phyloP scores from a whole-genome alignment of 2,888 invertebrate species.

The Xestia rhomboidea region DNA sequence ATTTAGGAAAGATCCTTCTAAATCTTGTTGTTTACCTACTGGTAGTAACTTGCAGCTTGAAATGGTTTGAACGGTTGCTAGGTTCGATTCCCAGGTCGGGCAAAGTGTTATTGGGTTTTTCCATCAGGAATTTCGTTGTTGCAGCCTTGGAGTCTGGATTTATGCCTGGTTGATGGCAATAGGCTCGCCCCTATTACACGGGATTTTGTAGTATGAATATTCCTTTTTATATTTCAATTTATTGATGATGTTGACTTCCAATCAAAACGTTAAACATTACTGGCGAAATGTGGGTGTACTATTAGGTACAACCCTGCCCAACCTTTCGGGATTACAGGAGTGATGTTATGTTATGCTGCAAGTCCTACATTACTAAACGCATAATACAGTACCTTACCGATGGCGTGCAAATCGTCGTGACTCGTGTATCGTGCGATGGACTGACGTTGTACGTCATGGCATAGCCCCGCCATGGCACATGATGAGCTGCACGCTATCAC shows the following conservation, averaged over 20 bases:
- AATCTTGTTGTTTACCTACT: background rate
- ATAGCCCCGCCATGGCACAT: background rate
- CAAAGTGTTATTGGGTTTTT: no score
- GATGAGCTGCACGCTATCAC: conserved; percentile 31
- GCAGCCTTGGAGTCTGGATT: no score
- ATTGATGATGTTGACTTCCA: no score
- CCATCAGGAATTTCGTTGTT: no score
- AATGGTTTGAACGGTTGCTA: background rate
- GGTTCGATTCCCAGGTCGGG: no score
- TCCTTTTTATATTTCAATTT: no score
- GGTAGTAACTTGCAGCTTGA: background rate
- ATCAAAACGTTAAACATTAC: no score
- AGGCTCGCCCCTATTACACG: no score
- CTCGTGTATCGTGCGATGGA: conserved; percentile 1
- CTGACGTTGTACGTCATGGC: conserved; percentile 1
- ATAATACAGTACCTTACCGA: background rate
- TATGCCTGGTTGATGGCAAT: no score
- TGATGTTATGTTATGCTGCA: background rate
- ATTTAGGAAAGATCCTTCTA: background rate
- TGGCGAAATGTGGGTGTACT: background rate
- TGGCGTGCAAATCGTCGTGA: conserved; percentile 26
- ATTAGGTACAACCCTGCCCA: background rate
- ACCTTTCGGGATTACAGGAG: background rate
- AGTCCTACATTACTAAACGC: conserved; percentile 11
- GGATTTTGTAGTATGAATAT: no score